Percentiles rank a stretch among this genome's conserved stretches.
These are phyloP conservation scores for Zaprionus nigranus DNA, from an alignment of 1,140 invertebrate genomes.

Conservation along the genomic window DNA sequence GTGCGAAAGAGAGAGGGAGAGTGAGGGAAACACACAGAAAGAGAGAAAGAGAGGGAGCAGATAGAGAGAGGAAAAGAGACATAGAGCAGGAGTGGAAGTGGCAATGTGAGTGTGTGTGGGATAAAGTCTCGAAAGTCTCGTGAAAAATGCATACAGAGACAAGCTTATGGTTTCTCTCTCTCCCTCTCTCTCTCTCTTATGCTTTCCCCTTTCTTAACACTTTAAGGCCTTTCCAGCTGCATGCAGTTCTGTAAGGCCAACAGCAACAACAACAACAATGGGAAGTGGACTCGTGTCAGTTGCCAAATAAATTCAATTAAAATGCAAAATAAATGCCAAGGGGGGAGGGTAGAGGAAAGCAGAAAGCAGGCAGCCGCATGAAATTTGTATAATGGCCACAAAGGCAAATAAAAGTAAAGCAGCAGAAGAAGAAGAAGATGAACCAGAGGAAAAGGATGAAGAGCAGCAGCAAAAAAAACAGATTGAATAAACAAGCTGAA, in stretches of 20 bases:
- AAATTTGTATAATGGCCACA: conserved; percentile 57
- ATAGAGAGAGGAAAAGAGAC: not conserved
- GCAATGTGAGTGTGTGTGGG: conserved; percentile 5
- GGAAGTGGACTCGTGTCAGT: conserved; percentile 48
- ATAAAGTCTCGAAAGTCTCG: not conserved
- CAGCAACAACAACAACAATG: not conserved
- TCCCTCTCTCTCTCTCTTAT: not conserved
- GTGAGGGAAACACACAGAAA: not conserved
- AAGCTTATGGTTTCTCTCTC: not conserved
- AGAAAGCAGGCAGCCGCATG: conserved; percentile 35
- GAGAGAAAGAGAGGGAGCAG: not conserved
- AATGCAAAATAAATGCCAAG: conserved; percentile 73
- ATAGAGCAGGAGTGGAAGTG: not conserved
- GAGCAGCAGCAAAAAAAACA: not conserved
- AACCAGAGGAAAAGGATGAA: not conserved
- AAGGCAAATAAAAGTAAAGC: conserved; percentile 31
- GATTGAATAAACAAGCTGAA: conserved; percentile 6
- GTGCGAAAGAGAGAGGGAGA: conserved; percentile 1
- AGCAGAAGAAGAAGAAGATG: not conserved
- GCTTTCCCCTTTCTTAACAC: not conserved
- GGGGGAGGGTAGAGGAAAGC: not conserved
- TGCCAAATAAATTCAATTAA: conserved; percentile 73
- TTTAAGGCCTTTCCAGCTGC: conserved; percentile 31
- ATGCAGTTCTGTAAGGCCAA: conserved; percentile 32
- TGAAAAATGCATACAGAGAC: not conserved